Evolutionary conservation across 2,797 vertebrate species (phyloP).

Genomic region (Sebastes ruberrimus): DNA sequence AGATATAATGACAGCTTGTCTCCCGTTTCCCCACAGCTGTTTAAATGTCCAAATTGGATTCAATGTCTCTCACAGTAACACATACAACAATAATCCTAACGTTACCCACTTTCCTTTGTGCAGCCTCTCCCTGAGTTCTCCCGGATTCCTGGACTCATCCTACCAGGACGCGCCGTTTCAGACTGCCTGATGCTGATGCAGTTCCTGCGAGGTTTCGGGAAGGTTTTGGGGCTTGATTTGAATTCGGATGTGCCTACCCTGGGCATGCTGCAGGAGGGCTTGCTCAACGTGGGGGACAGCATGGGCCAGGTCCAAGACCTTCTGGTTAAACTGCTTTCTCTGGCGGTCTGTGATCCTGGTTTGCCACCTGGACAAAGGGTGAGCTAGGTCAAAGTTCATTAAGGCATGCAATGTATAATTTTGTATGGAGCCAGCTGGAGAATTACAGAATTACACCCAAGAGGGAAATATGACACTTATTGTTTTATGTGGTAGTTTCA

Average conservation of each 20-base stretch:
- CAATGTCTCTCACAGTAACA: neutral
- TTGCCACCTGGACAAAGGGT: slow-evolving; percentile 95
- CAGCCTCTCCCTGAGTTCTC: slow-evolving; percentile 94
- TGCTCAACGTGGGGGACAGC: slow-evolving; percentile 95
- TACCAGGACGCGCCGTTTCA: slow-evolving; percentile 92
- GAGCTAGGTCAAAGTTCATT: slow-evolving; percentile 6
- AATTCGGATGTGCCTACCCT: slow-evolving; percentile 90
- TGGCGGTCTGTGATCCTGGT: slow-evolving; percentile 96
- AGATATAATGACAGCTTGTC: slow-evolving; percentile 15
- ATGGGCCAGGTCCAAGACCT: slow-evolving; percentile 97
- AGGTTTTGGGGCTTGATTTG: slow-evolving; percentile 94
- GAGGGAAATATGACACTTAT: neutral
- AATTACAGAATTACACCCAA: neutral
- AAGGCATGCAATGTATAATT: neutral
- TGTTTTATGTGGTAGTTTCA: neutral
- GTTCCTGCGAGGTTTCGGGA: slow-evolving; percentile 96
- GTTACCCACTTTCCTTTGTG: neutral
- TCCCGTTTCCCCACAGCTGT: neutral
- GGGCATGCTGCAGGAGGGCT: slow-evolving; percentile 93
- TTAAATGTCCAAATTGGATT: neutral
- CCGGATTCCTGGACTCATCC: slow-evolving; percentile 93
- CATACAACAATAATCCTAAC: neutral
- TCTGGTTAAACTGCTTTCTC: slow-evolving; percentile 93
- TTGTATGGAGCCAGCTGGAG: neutral
- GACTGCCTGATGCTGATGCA: slow-evolving; percentile 98